These are phyloP conservation scores for Mythimna ferrago DNA, from an alignment of 2,888 invertebrate genomes.

Conservation along the genomic window DNA sequence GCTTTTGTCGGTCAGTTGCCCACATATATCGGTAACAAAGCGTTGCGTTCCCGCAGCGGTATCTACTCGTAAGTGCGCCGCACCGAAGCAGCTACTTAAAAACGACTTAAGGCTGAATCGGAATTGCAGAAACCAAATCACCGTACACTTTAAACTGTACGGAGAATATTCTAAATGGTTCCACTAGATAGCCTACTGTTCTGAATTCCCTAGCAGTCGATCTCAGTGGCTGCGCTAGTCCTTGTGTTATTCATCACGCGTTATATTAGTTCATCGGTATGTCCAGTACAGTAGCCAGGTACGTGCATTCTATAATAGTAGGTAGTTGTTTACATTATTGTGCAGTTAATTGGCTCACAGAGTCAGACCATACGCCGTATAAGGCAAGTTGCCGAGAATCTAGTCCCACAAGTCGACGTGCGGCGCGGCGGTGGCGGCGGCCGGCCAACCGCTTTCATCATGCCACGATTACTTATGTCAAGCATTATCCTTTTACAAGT, in stretches of 20 bases:
- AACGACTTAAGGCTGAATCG: neutral
- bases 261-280: conserved; percentile 57
- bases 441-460: conserved; percentile 74
- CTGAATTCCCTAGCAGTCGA: neutral
- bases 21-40: neutral
- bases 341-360: conserved; percentile 79
- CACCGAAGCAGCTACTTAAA: neutral
- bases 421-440: conserved; percentile 53
- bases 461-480: conserved; percentile 68
- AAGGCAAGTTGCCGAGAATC: conserved; percentile 82
- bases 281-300: conserved; percentile 51
- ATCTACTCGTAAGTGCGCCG: neutral
- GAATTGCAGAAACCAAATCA: neutral
- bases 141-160: neutral
- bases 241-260: conserved; percentile 49
- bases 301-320: conserved; percentile 55
- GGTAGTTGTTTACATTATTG: conserved; percentile 75
- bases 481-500: conserved; percentile 62
- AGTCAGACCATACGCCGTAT: conserved; percentile 79
- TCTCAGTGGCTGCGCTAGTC: conserved; percentile 13
- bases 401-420: conserved; percentile 71
- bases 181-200: neutral
- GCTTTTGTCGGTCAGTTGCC: neutral
- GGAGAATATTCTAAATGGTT: neutral
- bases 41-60: neutral